Evolutionary conservation across 2,113 vertebrate genomes (phyloP), one percentile per base, ranked within the genome.

Genomic region (Sylvilagus bachmani): DNA sequence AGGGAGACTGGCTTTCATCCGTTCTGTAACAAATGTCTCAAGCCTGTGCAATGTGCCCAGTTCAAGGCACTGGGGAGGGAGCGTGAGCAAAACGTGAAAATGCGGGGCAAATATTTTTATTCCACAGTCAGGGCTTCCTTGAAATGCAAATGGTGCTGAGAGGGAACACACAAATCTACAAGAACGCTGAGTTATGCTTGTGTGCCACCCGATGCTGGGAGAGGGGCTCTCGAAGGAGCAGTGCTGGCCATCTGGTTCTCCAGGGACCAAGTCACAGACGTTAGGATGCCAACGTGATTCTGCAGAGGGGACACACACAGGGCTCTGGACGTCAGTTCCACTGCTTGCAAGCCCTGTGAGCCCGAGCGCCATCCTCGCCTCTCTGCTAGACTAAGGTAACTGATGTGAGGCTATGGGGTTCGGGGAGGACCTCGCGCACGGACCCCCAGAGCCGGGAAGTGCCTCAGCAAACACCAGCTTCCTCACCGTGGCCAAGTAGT

Each of bases 151-250:
- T 94, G 25, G 13, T 82, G 71, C 91, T 92, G 71, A 83, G 61
- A 95, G 66, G 44, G 64, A 90, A 80, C 85, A 84, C 44, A 66
- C 1, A 33, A 51, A 94, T 95, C 96, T 95, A 86, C 74, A 93
- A 79, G 95, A 97, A 96, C 79, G 55, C 83, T 97, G 95, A 96
- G 94, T 96, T 93, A 96, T 96, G 96, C 93, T 89, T 94, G 38
- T 7, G 11, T 64, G 38, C 24, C 67, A 86, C 79, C 51, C 74
- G 88, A 82, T 92, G 90, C 51, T 82, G 29, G 1, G 10, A 11
- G 53, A 24, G 11, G 6, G 31, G 31, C 92, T 51, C 33, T 85
- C 73, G 77, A 94, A 90, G 69, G 78, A 77, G 38, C 29, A 27
- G 31, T 44, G 7, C 13, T 66, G 70, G 49, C 64, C 64, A 61